These are phyloP conservation scores for Teleopsis dalmanni DNA, from an alignment of 1,140 invertebrate genomes.

Conservation along the genomic window DNA sequence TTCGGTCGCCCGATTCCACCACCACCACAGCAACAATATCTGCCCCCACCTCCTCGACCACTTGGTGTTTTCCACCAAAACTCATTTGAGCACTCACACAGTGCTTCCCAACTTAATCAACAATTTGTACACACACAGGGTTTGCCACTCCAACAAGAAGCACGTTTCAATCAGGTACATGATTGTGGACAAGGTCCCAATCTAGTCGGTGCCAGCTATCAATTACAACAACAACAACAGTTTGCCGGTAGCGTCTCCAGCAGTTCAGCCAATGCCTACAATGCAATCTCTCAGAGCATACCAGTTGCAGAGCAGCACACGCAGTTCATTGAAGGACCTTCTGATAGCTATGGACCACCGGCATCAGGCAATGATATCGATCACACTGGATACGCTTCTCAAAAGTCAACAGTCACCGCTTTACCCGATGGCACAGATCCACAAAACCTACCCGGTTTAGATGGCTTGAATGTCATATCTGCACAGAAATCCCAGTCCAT, in stretches of 20 bases:
- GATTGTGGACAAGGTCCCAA: conserved; percentile 40
- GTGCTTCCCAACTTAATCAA: conserved; percentile 24
- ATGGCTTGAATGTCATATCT: conserved; percentile 49
- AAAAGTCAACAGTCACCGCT: conserved; percentile 26
- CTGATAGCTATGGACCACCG: conserved; percentile 32
- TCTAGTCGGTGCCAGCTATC: conserved; percentile 26
- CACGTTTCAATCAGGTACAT: conserved; percentile 26
- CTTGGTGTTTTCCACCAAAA: conserved; percentile 25
- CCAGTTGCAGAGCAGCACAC: conserved; percentile 44
- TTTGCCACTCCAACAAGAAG: conserved; percentile 29
- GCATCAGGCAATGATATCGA: conserved; percentile 26
- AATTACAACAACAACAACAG: conserved; percentile 21
- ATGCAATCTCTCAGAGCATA: conserved; percentile 39
- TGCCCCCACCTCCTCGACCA: conserved; percentile 14
- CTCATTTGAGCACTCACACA: conserved; percentile 22
- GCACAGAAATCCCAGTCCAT: conserved; percentile 37
- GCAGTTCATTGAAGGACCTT: conserved; percentile 22
- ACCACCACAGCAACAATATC: conserved; percentile 23
- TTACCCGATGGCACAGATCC: conserved; percentile 31
- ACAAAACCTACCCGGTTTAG: conserved; percentile 30
- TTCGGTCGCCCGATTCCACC: conserved; percentile 3
- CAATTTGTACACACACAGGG: conserved; percentile 28
- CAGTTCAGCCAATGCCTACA: conserved; percentile 17
- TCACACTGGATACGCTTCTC: conserved; percentile 32
- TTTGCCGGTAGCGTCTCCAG: conserved; percentile 17